These are phyloP conservation scores for Pteronura brasiliensis DNA, from an alignment of 2,113 vertebrate genomes.

Conservation along the genomic window DNA sequence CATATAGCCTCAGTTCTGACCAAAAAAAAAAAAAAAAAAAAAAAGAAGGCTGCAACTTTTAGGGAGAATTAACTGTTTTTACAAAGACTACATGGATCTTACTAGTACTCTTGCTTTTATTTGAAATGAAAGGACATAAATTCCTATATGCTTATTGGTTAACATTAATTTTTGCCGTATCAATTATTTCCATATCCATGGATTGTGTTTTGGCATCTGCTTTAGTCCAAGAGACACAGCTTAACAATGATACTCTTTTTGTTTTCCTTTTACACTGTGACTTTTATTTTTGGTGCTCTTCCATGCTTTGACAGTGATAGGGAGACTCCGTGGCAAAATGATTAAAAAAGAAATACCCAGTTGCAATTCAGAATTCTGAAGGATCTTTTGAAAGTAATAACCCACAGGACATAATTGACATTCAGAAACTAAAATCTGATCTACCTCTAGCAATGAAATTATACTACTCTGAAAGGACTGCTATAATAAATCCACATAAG, in stretches of 20 bases:
- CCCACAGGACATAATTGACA: constrained; percentile 60
- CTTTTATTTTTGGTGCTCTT: constrained; percentile 14
- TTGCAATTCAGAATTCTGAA: constrained; percentile 54
- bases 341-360: background rate
- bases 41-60: background rate
- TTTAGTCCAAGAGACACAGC: constrained; percentile 14
- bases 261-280: background rate
- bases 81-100: background rate
- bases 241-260: background rate
- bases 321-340: background rate
- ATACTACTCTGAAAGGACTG: constrained; percentile 58
- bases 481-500: constrained; percentile 66
- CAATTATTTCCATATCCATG: background rate
- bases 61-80: background rate
- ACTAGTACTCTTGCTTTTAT: background rate
- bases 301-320: background rate
- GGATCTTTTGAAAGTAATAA: constrained; percentile 63
- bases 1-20: background rate
- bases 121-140: background rate
- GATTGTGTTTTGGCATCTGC: constrained; percentile 29
- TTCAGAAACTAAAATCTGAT: constrained; percentile 67
- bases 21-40: background rate
- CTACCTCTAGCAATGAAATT: constrained; percentile 72
- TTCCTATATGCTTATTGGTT: background rate
- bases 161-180: constrained; percentile 41